A percentile compares a stretch with the other conserved stretches of the same genome.
phyloP scores from a whole-genome alignment of 2,113 vertebrate genomes.

The Neolamprologus caudopunctatus region DNA sequence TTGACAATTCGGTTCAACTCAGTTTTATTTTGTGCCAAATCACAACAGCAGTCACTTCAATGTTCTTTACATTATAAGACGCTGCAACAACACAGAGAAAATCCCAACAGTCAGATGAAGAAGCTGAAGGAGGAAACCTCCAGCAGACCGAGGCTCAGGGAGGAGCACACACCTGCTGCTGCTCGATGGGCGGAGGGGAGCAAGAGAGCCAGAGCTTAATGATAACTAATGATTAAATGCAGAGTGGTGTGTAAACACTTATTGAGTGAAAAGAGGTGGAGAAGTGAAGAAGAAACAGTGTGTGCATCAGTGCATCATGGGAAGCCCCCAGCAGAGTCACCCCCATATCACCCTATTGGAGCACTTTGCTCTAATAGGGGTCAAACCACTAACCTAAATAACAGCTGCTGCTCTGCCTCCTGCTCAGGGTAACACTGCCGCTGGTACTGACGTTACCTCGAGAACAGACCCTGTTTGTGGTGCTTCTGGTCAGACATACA shows the following conservation, averaged over 20 bases:
- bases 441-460: neutral
- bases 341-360: neutral
- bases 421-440: neutral
- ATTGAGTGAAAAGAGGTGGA: neutral
- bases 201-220: neutral
- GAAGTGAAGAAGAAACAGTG: neutral
- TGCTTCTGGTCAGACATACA: neutral
- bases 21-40: neutral
- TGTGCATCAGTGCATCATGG: neutral
- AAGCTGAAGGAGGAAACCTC: neutral
- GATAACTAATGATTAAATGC: neutral
- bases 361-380: neutral
- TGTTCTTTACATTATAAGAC: neutral
- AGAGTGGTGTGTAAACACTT: neutral
- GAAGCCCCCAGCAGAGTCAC: neutral
- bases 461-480: neutral
- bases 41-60: neutral
- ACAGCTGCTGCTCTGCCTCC: neutral
- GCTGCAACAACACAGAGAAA: accelerated
- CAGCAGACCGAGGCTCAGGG: neutral
- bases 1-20: neutral
- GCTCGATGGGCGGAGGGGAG: neutral
- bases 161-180: neutral
- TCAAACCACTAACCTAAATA: neutral
- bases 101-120: neutral